Evolutionary conservation across 2,888 invertebrate genomes (phyloP).

Genomic region (Seira ritae): DNA sequence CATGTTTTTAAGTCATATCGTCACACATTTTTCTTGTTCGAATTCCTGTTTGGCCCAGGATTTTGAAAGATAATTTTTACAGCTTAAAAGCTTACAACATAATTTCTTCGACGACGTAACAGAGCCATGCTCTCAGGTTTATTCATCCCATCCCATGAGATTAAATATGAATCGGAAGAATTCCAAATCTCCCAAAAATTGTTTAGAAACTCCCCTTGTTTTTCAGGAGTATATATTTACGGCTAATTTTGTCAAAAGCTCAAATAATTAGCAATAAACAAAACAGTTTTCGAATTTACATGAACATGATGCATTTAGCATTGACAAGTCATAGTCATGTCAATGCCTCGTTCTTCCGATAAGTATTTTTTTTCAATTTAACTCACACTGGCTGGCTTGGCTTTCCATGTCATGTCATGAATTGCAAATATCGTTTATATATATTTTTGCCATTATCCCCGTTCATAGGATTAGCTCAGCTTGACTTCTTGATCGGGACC

Average conservation of each 20-base stretch:
- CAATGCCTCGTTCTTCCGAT: not conserved
- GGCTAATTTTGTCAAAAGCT: conserved; percentile 13
- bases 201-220: not conserved
- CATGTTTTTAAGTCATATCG: not conserved
- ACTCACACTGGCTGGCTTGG: not conserved
- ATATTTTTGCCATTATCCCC: not conserved
- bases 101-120: conserved; percentile 4
- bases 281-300: too few relatives aligned
- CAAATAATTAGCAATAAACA: conserved; percentile 19
- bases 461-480: conserved; percentile 32
- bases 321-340: conserved; percentile 5
- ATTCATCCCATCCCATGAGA: not conserved
- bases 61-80: conserved; percentile 13
- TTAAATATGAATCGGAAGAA: not conserved
- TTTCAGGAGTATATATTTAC: not conserved
- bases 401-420: too few relatives aligned
- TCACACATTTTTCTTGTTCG: conserved; percentile 38
- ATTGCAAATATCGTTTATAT: too few relatives aligned
- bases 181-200: not conserved
- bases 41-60: conserved; percentile 33
- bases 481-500: conserved; percentile 37
- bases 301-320: conserved; percentile 15
- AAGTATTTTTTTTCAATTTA: conserved; percentile 4
- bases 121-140: not conserved
- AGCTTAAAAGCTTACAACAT: conserved; percentile 14